Conservation (phyloP, 1,140 invertebrate genomes). For the Diachasma alloeum region DNA sequence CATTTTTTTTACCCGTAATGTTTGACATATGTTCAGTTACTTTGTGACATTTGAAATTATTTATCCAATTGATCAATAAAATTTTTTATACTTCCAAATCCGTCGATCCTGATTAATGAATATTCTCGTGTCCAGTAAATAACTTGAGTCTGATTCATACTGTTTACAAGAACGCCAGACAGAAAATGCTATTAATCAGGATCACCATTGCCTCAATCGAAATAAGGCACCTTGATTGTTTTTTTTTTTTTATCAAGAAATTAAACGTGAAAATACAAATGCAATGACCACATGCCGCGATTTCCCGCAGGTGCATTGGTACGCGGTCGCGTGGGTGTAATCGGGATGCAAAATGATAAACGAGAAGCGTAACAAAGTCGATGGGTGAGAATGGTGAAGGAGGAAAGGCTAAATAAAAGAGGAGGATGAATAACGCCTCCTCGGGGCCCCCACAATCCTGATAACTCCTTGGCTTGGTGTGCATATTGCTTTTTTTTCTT, state of each 20-base stretch:
- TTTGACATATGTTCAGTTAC: background rate
- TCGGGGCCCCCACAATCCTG: background rate
- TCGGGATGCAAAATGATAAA: slow-evolving; percentile 29
- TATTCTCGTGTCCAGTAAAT: slow-evolving; percentile 41
- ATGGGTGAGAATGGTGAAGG: background rate
- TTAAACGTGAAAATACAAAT: background rate
- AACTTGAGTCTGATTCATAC: slow-evolving; percentile 52
- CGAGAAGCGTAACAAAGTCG: slow-evolving; percentile 27
- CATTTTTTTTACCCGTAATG: no score
- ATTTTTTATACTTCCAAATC: background rate
- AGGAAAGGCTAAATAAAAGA: slow-evolving; percentile 2
- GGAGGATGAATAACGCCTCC: slow-evolving; percentile 10
- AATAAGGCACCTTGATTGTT: background rate
- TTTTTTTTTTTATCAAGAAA: slow-evolving; percentile 1
- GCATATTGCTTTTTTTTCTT: background rate
- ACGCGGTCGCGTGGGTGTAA: slow-evolving; percentile 26
- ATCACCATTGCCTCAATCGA: slow-evolving; percentile 30
- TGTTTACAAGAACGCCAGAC: slow-evolving; percentile 47
- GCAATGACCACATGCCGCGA: background rate
- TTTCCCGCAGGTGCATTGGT: slow-evolving; percentile 3
- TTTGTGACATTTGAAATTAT: background rate
- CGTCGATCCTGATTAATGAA: slow-evolving; percentile 47
- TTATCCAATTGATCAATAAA: no score
- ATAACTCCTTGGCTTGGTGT: slow-evolving; percentile 1
- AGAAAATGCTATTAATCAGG: slow-evolving; percentile 49